Conservation (phyloP, 2,113 vertebrate genomes). For the Oryzias curvinotus region DNA sequence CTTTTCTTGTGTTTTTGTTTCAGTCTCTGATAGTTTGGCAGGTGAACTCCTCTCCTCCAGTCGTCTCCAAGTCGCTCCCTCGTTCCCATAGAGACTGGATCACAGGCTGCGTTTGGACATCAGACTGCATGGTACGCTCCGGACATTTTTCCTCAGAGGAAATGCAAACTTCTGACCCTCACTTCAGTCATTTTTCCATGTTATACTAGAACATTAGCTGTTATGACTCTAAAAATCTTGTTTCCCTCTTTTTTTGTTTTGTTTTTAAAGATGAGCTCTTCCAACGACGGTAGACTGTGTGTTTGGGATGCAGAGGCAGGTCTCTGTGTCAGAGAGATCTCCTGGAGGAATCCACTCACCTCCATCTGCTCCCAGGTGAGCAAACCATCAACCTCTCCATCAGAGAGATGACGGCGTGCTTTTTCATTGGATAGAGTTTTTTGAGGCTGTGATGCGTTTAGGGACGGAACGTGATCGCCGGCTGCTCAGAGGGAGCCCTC, state of each 20-base stretch:
- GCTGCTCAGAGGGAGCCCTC: slow-evolving; percentile 78
- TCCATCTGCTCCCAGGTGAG: slow-evolving; percentile 76
- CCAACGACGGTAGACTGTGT: slow-evolving; percentile 79
- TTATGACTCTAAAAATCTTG: neutral
- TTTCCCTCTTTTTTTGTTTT: neutral
- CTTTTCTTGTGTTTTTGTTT: slow-evolving; percentile 4
- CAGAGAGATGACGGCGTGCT: neutral
- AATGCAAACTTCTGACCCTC: neutral
- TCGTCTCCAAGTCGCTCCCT: slow-evolving; percentile 66
- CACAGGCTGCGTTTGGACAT: slow-evolving; percentile 83
- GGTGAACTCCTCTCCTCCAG: slow-evolving; percentile 58
- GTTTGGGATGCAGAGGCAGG: slow-evolving; percentile 78
- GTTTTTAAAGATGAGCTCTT: slow-evolving; percentile 77
- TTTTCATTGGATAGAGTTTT: neutral
- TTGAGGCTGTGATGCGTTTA: slow-evolving; percentile 37
- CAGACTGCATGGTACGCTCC: slow-evolving; percentile 47
- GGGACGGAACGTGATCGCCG: slow-evolving; percentile 77
- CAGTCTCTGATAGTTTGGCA: slow-evolving; percentile 84
- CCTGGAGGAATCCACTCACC: slow-evolving; percentile 75
- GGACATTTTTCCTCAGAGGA: neutral
- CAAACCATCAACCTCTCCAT: neutral
- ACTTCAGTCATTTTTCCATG: neutral
- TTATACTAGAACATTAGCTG: neutral
- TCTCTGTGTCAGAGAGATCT: slow-evolving; percentile 69
- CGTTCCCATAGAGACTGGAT: slow-evolving; percentile 88